Conservation (phyloP, 2,113 vertebrate species). For the Tretioscincus oriximinensis region DNA sequence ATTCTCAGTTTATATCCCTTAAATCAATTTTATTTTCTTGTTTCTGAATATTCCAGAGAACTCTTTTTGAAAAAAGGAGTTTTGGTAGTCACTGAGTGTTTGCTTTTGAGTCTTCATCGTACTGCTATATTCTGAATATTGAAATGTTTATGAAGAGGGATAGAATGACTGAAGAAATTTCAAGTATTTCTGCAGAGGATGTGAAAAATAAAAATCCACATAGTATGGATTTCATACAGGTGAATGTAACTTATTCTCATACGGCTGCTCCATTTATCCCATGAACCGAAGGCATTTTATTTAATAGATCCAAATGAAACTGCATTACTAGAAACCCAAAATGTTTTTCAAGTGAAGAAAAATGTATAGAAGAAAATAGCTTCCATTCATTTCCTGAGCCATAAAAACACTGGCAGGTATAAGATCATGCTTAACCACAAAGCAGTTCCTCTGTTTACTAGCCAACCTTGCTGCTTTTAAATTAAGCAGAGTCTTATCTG, state of each 20-base stretch:
- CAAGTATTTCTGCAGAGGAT: conserved; percentile 44
- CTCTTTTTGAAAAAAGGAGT: neutral
- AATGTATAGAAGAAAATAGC: conserved; percentile 32
- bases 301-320: conserved; percentile 54
- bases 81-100: conserved; percentile 30
- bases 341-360: conserved; percentile 17
- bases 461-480: neutral
- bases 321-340: conserved; percentile 30
- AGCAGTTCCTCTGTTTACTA: neutral
- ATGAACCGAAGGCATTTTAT: conserved; percentile 50
- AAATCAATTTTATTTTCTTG: conserved; percentile 28
- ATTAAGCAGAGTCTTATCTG: neutral
- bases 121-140: conserved; percentile 9
- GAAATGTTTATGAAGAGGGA: conserved; percentile 3
- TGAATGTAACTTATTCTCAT: conserved; percentile 45
- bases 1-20: too few relatives aligned
- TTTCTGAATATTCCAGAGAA: neutral
- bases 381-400: conserved; percentile 35
- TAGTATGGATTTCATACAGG: neutral
- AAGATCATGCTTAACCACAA: conserved; percentile 17
- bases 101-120: conserved; percentile 43
- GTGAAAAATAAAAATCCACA: conserved; percentile 26
- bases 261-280: conserved; percentile 50
- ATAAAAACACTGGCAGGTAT: conserved; percentile 9
- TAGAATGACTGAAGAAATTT: neutral